Conservation (phyloP, 2,113 vertebrate species). For the Sinocyclocheilus anophthalmus region DNA sequence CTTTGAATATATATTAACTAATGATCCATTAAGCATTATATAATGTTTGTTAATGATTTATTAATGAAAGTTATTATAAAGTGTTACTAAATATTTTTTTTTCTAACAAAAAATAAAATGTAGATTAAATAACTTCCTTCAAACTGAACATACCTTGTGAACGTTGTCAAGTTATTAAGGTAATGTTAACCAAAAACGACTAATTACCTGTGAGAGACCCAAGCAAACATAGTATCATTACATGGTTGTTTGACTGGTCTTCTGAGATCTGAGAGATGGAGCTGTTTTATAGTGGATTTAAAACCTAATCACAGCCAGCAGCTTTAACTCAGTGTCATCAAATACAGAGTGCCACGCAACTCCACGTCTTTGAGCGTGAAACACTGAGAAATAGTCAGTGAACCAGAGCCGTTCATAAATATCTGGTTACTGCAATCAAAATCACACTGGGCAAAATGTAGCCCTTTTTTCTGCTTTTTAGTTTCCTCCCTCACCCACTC, state of each 20-base stretch:
- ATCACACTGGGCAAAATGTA: conserved; percentile 53
- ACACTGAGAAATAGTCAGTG: neutral
- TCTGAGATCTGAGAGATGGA: conserved; percentile 9
- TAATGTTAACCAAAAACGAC: neutral
- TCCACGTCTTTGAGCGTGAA: neutral
- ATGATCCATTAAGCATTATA: no score
- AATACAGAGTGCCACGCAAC: neutral
- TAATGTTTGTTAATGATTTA: no score
- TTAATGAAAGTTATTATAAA: no score
- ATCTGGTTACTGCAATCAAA: conserved; percentile 55
- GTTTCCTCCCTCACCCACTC: conserved; percentile 40
- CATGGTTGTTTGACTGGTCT: neutral
- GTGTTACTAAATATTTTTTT: no score
- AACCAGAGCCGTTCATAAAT: conserved; percentile 47
- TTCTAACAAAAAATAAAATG: neutral
- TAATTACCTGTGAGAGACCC: neutral
- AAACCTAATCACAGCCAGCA: conserved; percentile 12
- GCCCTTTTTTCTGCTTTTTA: conserved; percentile 26
- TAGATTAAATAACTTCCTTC: neutral
- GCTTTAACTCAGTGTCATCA: conserved; percentile 13
- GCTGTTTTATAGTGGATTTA: conserved; percentile 12
- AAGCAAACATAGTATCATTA: neutral
- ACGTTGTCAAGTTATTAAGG: neutral
- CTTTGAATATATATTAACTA: no score
- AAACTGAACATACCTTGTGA: neutral